A percentile compares a stretch with the other conserved stretches of the same genome.
Evolutionary conservation across 2,888 invertebrate genomes (phyloP).

Genomic region (Melangyna quadrimaculata): DNA sequence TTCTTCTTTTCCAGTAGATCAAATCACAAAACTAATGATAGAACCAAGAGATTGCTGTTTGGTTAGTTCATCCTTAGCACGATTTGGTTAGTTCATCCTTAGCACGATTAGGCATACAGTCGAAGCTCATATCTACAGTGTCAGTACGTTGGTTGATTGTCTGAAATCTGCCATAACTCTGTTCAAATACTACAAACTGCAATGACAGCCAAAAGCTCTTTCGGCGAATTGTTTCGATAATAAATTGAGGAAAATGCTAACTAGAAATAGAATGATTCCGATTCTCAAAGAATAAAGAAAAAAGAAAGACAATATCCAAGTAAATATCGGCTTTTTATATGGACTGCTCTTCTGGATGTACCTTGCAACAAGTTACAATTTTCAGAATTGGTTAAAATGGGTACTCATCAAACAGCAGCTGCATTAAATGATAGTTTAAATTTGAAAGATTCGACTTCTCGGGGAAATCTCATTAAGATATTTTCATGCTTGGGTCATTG

Average conservation of each 20-base stretch:
- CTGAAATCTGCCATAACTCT: conserved; percentile 74
- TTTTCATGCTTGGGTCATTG: conserved; percentile 90
- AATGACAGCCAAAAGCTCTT: conserved; percentile 73
- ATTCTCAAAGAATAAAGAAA: conserved; percentile 91
- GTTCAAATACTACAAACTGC: conserved; percentile 73
- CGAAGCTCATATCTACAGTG: conserved; percentile 77
- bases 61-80: conserved; percentile 75
- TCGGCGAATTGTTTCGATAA: conserved; percentile 66
- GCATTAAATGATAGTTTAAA: conserved; percentile 85
- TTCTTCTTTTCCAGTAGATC: conserved; percentile 75
- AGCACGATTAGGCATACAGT: conserved; percentile 75
- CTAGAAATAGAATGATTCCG: conserved; percentile 78
- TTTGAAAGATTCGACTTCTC: conserved; percentile 83
- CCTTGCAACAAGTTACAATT: conserved; percentile 89
- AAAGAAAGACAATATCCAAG: conserved; percentile 91
- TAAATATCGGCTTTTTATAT: conserved; percentile 89
- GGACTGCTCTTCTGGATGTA: conserved; percentile 89
- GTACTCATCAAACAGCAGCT: conserved; percentile 84
- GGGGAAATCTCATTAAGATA: conserved; percentile 85
- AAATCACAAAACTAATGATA: conserved; percentile 75
- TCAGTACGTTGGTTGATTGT: conserved; percentile 74
- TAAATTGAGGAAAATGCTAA: conserved; percentile 76
- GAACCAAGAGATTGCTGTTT: conserved; percentile 73
- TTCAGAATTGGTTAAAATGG: conserved; percentile 86
- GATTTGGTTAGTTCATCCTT: no score